Evolutionary conservation across 2,113 vertebrate genomes (phyloP).

Genomic region (Lutjanus erythropterus): DNA sequence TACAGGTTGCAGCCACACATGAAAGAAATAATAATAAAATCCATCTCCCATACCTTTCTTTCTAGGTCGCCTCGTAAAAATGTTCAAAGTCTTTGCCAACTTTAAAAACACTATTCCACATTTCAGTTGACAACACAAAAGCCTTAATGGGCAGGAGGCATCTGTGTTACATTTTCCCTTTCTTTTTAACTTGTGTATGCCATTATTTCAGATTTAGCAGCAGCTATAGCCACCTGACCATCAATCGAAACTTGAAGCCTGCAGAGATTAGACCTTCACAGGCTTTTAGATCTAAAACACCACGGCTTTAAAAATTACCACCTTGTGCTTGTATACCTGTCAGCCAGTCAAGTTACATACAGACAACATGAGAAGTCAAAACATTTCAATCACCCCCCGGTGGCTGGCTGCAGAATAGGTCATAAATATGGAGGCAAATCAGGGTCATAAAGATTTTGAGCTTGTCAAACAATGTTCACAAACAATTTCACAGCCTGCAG

Average conservation of each 20-base stretch:
- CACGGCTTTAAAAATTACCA: not conserved
- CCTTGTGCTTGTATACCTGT: too few relatives aligned
- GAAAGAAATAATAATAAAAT: slow-evolving; percentile 68
- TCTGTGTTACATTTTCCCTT: slow-evolving; percentile 56
- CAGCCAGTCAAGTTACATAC: too few relatives aligned
- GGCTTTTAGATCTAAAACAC: slow-evolving; percentile 24
- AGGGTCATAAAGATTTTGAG: too few relatives aligned
- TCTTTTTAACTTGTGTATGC: slow-evolving; percentile 42
- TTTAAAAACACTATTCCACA: slow-evolving; percentile 58
- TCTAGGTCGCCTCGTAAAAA: slow-evolving; percentile 52
- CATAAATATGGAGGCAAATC: too few relatives aligned
- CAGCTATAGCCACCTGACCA: slow-evolving; percentile 28
- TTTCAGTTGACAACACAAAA: slow-evolving; percentile 61
- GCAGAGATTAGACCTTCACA: not conserved
- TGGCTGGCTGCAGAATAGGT: too few relatives aligned
- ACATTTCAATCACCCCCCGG: too few relatives aligned
- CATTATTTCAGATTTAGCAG: slow-evolving; percentile 47
- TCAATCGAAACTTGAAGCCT: slow-evolving; percentile 9
- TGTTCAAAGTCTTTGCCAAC: slow-evolving; percentile 62
- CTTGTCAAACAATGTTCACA: too few relatives aligned
- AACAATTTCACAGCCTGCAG: too few relatives aligned
- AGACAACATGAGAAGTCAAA: too few relatives aligned
- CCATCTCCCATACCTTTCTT: slow-evolving; percentile 47
- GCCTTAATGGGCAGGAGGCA: slow-evolving; percentile 37
- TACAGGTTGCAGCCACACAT: slow-evolving; percentile 53